phyloP scores from a whole-genome alignment of 2,113 vertebrate species.

The Oenanthe melanoleuca region DNA sequence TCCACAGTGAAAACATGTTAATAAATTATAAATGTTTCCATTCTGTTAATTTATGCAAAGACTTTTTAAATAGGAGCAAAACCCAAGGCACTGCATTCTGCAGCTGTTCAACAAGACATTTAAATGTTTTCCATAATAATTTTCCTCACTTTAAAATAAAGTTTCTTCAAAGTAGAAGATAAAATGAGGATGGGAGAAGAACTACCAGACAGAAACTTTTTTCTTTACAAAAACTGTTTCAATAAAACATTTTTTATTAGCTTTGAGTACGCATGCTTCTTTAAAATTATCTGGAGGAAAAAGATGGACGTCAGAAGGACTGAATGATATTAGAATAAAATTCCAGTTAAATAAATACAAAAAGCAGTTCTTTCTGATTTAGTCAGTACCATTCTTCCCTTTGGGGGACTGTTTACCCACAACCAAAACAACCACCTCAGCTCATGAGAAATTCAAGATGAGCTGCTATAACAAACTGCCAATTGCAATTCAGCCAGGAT shows the following conservation, averaged over 20 bases:
- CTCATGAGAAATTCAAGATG: constrained; percentile 13
- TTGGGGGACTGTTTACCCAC: constrained; percentile 28
- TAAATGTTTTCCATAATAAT: constrained; percentile 1
- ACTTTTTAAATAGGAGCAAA: constrained; percentile 28
- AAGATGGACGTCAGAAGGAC: background rate
- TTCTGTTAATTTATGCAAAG: constrained; percentile 9
- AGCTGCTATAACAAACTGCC: constrained; percentile 46
- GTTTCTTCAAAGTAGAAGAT: background rate
- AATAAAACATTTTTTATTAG: background rate
- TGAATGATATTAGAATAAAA: constrained; percentile 23
- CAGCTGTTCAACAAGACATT: background rate
- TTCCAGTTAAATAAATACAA: background rate
- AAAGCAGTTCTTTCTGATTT: constrained; percentile 10
- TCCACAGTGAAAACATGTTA: background rate
- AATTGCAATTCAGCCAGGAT: constrained; percentile 13
- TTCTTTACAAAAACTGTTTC: background rate
- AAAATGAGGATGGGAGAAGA: background rate
- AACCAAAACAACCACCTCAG: constrained; percentile 19
- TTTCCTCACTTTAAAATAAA: background rate
- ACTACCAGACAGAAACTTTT: background rate
- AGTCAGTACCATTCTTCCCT: constrained; percentile 4
- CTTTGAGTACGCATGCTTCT: background rate
- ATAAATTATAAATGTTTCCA: background rate
- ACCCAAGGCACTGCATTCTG: background rate
- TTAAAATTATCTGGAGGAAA: constrained; percentile 1